Evolutionary conservation across 2,113 vertebrate species (phyloP), one percentile per base, ranked within the genome.

Genomic region (Kryptolebias marmoratus): DNA sequence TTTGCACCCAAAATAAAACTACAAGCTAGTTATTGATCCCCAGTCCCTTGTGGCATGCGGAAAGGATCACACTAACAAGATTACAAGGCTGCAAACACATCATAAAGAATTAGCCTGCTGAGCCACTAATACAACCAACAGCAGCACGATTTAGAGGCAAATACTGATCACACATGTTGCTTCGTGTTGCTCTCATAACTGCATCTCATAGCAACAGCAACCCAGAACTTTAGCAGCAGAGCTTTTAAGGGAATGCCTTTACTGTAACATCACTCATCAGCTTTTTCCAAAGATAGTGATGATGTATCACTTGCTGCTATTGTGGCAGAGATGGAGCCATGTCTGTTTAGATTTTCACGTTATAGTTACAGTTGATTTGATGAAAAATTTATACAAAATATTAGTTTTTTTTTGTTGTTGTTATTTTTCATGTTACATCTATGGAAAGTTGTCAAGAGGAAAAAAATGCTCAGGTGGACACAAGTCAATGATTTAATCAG

Each of bases 1-100:
- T 52, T 18, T 28, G 60, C 39, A 69, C 59, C 78, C 83, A 66
- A 73, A 87, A 75, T 28, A 3, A 63, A 85, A 69, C 68, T 78
- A 72, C 13, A 30, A 88, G 86, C 80, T 80, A 83, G 72, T 82
- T 90, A 92, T 92, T 84, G 91, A 92, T 90, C 85, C 50, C 59
- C 9, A n/a, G 69, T 69, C 85, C 66, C 77, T 5, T 2, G 77
- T 88, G 85, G 77, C 73, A 81, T 84, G 75, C 71, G 84, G 63
- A 63, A 87, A 79, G 79, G 79, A 83, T 91, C 86, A 85, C 68
- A 47, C 67, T 89, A 87, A 91, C 84, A 74, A 89, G 88, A 90
- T 91, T 90, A 89, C 87, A 91, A 84, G 31, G 13, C 74, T 64
- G 69, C 81, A 67, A 83, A 86, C 80, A 69, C 65, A 39, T 80